Percentiles rank a stretch among this genome's conserved stretches.
Evolutionary conservation across 2,113 vertebrate species (phyloP).

Genomic region (Notarius quadriscutis): DNA sequence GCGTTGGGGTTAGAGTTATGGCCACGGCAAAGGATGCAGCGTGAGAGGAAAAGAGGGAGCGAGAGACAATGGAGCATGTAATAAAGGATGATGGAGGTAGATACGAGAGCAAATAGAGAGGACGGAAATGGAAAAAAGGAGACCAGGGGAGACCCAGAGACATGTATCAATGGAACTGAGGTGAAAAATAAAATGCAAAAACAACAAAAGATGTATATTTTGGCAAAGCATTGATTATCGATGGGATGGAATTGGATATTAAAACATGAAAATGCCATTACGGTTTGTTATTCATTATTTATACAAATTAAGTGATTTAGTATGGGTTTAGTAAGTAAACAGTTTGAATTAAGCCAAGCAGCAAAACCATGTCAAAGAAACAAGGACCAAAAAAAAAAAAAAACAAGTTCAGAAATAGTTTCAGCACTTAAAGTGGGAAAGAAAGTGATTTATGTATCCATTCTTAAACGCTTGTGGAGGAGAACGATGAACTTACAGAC

Average conservation of each 20-base stretch:
- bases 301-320: neutral
- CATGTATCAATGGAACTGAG: slow-evolving; percentile 22
- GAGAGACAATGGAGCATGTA: slow-evolving; percentile 46
- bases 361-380: neutral
- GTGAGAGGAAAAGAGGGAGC: neutral
- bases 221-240: neutral
- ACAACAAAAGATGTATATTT: slow-evolving; percentile 1
- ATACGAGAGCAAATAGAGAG: neutral
- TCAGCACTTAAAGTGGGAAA: slow-evolving; percentile 61
- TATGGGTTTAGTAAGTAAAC: slow-evolving; percentile 3
- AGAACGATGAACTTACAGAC: slow-evolving; percentile 79
- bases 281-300: slow-evolving; percentile 17
- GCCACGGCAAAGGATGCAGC: slow-evolving; percentile 20
- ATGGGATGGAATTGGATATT: neutral
- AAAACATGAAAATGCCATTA: neutral
- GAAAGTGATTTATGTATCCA: neutral
- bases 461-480: neutral
- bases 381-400: neutral
- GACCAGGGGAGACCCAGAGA: neutral
- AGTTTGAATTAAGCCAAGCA: slow-evolving; percentile 25
- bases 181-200: slow-evolving; percentile 4
- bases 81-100: slow-evolving; percentile 56
- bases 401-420: neutral
- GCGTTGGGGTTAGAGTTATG: slow-evolving; percentile 40
- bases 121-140: neutral